phyloP scores from a whole-genome alignment of 2,797 vertebrate genomes.

The Bradypodion ventrale region DNA sequence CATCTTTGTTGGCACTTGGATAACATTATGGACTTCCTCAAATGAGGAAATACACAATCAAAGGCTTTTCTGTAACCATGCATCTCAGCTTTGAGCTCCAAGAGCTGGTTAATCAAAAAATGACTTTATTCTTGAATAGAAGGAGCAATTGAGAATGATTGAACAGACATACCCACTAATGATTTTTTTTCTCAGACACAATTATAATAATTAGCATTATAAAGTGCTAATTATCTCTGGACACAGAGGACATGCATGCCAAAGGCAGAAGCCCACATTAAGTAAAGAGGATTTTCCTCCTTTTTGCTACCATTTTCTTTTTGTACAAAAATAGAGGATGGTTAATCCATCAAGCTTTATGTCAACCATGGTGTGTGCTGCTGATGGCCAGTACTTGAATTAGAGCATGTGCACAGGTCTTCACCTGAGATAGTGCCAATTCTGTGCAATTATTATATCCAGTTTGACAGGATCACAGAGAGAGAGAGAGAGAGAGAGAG shows the following conservation, averaged over 20 bases:
- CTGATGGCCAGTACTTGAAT: constrained; percentile 27
- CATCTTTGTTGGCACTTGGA: constrained; percentile 20
- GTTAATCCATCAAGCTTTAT: constrained; percentile 51
- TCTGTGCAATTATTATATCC: background rate
- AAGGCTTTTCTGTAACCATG: constrained; percentile 63
- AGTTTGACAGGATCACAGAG: background rate
- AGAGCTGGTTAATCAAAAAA: constrained; percentile 77
- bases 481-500: too few relatives aligned
- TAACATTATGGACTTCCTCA: constrained; percentile 45
- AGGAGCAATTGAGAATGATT: constrained; percentile 82
- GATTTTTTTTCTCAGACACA: constrained; percentile 85
- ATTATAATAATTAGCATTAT: constrained; percentile 87
- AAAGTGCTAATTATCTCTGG: constrained; percentile 86
- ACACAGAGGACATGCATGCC: constrained; percentile 78
- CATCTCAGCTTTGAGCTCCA: constrained; percentile 67
- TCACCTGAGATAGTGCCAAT: background rate
- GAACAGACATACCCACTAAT: constrained; percentile 82
- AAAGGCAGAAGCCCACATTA: constrained; percentile 80
- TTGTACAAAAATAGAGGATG: constrained; percentile 67
- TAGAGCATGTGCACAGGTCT: background rate
- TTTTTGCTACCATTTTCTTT: constrained; percentile 66
- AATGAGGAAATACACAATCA: constrained; percentile 60
- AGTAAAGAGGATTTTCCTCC: constrained; percentile 78
- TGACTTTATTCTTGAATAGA: constrained; percentile 85
- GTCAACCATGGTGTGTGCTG: constrained; percentile 42